Evolutionary conservation across 1,140 invertebrate genomes (phyloP).

Genomic region (Archegozetes longisetosus): DNA sequence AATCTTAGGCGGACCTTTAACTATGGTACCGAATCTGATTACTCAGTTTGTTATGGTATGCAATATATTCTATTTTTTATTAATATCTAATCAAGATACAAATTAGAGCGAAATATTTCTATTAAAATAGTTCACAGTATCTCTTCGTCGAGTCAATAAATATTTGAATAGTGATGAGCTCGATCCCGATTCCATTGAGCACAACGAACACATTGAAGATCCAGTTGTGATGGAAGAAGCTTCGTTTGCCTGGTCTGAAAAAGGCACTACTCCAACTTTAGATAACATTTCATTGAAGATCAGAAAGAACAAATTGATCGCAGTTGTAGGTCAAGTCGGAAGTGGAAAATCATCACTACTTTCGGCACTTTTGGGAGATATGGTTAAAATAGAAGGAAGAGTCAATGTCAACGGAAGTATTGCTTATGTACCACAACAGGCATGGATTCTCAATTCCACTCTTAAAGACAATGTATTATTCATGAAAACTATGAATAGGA

Average conservation of each 20-base stretch:
- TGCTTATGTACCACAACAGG: slow-evolving; percentile 36
- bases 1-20: slow-evolving; percentile 36
- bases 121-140: slow-evolving; percentile 14
- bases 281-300: slow-evolving; percentile 16
- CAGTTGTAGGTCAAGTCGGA: slow-evolving; percentile 33
- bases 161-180: slow-evolving; percentile 22
- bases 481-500: slow-evolving; percentile 19
- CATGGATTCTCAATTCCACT: slow-evolving; percentile 40
- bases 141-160: slow-evolving; percentile 20
- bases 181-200: slow-evolving; percentile 24
- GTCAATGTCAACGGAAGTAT: slow-evolving; percentile 20
- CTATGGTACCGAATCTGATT: slow-evolving; percentile 35
- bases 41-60: slow-evolving; percentile 18
- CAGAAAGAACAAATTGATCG: slow-evolving; percentile 25
- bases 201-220: neutral
- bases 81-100: neutral
- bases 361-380: slow-evolving; percentile 28
- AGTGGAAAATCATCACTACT: slow-evolving; percentile 35
- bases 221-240: slow-evolving; percentile 31
- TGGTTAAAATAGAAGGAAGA: slow-evolving; percentile 17
- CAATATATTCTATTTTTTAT: too few species aligned
- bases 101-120: neutral
- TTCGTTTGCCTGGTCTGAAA: slow-evolving; percentile 34
- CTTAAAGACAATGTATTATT: slow-evolving; percentile 39
- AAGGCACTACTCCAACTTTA: slow-evolving; percentile 3